Percentiles rank a stretch among this genome's conserved stretches.
phyloP scores from a whole-genome alignment of 2,797 vertebrate species.

The Glyptemys insculpta region DNA sequence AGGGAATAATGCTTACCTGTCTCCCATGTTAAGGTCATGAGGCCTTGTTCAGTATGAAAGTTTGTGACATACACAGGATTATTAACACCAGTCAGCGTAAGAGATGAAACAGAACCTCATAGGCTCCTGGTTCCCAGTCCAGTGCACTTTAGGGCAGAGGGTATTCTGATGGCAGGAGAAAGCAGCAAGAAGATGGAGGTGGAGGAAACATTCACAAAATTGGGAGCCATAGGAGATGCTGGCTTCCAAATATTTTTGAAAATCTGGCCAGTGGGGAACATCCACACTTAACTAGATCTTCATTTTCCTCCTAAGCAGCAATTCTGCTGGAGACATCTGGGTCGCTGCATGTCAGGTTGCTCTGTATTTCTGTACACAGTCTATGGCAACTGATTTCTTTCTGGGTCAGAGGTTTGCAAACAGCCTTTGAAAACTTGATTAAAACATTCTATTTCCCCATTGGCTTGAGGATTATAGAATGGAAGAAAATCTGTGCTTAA shows the following conservation, averaged over 20 bases:
- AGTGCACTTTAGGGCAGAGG: background rate
- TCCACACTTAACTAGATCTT: background rate
- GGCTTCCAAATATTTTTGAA: background rate
- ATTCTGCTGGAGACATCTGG: background rate
- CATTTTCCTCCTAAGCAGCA: background rate
- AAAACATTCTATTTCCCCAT: background rate
- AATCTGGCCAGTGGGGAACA: background rate
- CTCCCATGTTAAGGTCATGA: background rate
- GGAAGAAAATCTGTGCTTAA: background rate
- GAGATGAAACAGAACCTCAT: background rate
- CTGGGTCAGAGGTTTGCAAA: background rate
- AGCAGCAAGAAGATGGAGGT: background rate
- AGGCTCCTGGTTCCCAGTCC: background rate
- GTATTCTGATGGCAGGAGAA: background rate
- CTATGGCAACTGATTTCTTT: background rate
- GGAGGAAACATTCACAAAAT: background rate
- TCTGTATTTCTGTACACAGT: background rate
- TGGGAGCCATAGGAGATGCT: background rate
- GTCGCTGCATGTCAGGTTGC: background rate
- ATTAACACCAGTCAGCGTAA: background rate
- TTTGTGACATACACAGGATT: background rate
- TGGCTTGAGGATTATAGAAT: background rate
- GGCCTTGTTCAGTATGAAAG: background rate
- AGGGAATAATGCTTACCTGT: background rate
- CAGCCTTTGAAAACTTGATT: fast-evolving